Conservation (phyloP, 1,140 invertebrate genomes). For the Dolichoris vasculosae region DNA sequence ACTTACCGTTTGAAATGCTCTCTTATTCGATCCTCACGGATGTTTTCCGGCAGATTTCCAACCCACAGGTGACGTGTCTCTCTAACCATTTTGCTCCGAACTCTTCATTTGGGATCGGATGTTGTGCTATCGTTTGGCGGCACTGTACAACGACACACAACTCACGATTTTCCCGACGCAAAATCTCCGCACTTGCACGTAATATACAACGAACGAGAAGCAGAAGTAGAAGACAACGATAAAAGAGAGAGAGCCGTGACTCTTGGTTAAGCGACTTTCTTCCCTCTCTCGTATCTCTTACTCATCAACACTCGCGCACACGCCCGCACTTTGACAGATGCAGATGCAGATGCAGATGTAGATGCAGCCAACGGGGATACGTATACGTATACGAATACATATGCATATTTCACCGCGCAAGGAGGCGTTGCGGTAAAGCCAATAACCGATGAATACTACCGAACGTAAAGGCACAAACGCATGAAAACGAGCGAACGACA, state of each 20-base stretch:
- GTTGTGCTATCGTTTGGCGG: conserved; percentile 76
- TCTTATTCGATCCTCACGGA: conserved; percentile 94
- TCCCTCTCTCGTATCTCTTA: conserved; percentile 6
- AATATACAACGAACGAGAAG: not conserved
- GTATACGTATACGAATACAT: not conserved
- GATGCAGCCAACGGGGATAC: not conserved
- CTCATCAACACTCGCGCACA: conserved; percentile 42
- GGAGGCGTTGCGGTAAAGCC: not conserved
- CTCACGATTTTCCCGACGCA: conserved; percentile 59
- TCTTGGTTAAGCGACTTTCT: not conserved
- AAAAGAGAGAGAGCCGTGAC: not conserved
- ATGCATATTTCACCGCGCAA: conserved; percentile 1
- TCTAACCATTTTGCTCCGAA: conserved; percentile 97
- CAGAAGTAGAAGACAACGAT: too few species aligned
- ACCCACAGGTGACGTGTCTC: conserved; percentile 99
- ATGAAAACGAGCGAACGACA: conserved; percentile 20
- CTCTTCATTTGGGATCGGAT: conserved; percentile 81
- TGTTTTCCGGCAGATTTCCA: conserved; percentile 99
- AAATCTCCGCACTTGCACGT: conserved; percentile 18
- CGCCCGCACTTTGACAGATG: conserved; percentile 26
- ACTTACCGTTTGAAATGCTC: conserved; percentile 97
- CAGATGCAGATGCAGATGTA: not conserved
- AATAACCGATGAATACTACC: conserved; percentile 10
- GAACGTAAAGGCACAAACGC: conserved; percentile 30
- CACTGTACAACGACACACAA: conserved; percentile 76